Base-by-base conservation (phyloP, 2,797 vertebrate species). In the Coreius guichenoti region DNA sequence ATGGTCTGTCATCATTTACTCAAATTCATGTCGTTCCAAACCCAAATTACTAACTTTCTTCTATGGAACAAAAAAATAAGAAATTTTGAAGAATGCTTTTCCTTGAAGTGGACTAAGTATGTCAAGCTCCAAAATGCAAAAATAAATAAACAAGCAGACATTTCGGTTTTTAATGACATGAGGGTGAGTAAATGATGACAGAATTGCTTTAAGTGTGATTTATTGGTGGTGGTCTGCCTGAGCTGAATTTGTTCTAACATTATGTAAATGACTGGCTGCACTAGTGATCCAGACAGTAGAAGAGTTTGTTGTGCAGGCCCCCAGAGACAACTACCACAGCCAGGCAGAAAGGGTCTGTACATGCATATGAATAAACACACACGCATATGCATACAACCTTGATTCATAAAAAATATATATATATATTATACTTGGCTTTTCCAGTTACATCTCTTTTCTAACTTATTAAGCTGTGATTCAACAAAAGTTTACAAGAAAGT, bases 251-350 rank as follows among this genome's bases (percentile, higher is more conserved):
- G 63, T 81, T 81, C 81, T 86, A 87, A 73, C 89, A 91, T 92
- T 92, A 92, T 91, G 92, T 90, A 93, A 92, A 93, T 91, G 79
- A 63, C 33, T 87, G 84, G 81, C 90, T 90, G 88, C 87, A 80
- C 83, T 86, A 86, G 88, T 88, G 88, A 90, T 92, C 86, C 89
- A 89, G 90, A 86, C 90, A 79, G 84, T 69, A 74, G 83, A 58
- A 79, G 61, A 65, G 56, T 85, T 70, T 70, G 79, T 43, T 61
- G 49, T 70, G 26, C 79, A 69, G 56, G 54, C 77, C 88, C 87
- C 63, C 47, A 74, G 86, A 86, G 88, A 83, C 54, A 63, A 83
- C 29, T 54, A 39, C 70, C 54, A 81, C 82, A 86, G 87, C 84
- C 47, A 29, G 51, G 39, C 76, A 85, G 31, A 85, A 70, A 36